Evolutionary conservation across 2,797 vertebrate species (phyloP).

Genomic region (Mormyrus proboscirostris): DNA sequence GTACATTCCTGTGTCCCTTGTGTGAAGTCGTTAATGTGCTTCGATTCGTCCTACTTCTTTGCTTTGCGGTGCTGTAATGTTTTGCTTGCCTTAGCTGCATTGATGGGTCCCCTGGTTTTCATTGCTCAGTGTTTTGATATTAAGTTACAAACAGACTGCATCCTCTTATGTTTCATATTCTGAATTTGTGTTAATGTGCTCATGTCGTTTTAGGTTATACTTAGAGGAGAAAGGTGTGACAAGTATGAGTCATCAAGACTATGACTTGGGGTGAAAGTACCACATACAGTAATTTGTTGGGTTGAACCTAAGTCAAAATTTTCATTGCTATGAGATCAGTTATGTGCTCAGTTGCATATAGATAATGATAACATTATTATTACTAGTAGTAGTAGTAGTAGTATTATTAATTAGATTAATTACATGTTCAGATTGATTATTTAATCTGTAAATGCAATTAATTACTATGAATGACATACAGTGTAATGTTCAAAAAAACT

Average conservation of each 20-base stretch:
- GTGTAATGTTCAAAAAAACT: background rate
- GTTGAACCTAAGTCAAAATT: background rate
- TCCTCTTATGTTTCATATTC: background rate
- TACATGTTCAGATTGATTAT: background rate
- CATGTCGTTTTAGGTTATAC: background rate
- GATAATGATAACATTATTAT: background rate
- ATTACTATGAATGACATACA: background rate
- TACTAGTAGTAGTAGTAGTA: too few species aligned
- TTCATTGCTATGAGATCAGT: background rate
- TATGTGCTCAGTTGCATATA: background rate
- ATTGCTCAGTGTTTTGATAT: background rate
- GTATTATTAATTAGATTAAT: background rate
- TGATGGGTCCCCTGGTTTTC: background rate
- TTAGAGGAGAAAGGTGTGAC: background rate
- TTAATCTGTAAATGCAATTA: background rate
- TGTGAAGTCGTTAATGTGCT: background rate
- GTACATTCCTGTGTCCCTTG: background rate
- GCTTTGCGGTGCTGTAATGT: background rate
- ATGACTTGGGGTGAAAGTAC: background rate
- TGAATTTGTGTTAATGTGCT: background rate
- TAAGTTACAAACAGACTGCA: background rate
- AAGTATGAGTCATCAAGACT: background rate
- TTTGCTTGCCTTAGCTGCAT: background rate
- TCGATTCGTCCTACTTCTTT: background rate
- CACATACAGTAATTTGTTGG: background rate